phyloP scores from a whole-genome alignment of 2,888 invertebrate species.

The Morpho deidamia region DNA sequence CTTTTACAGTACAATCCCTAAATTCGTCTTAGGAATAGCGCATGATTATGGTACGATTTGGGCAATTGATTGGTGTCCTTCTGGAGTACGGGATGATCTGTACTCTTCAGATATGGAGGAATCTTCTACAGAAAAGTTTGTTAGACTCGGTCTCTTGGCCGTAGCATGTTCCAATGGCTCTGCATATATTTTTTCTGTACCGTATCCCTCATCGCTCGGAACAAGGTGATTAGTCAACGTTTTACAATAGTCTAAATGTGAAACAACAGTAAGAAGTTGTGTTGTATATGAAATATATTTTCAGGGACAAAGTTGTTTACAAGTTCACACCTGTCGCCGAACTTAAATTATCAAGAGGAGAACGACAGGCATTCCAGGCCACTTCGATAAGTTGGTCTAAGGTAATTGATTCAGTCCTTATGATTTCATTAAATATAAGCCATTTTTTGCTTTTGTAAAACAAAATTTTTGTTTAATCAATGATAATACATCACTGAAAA shows the following conservation, averaged over 20 bases:
- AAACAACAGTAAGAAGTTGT: background rate
- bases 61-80: conserved; percentile 88
- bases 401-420: conserved; percentile 42
- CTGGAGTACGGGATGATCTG: conserved; percentile 78
- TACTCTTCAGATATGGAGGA: background rate
- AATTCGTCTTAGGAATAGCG: conserved; percentile 77
- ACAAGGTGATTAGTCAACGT: conserved; percentile 34
- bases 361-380: conserved; percentile 58
- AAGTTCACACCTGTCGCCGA: conserved; percentile 69
- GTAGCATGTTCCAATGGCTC: conserved; percentile 82
- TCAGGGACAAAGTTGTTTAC: conserved; percentile 53
- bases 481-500: no score
- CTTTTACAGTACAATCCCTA: conserved; percentile 37
- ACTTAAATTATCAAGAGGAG: conserved; percentile 43
- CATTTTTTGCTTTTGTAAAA: no score
- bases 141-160: conserved; percentile 83
- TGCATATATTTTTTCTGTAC: conserved; percentile 81
- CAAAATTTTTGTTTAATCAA: no score
- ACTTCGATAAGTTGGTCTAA: conserved; percentile 70
- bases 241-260: background rate
- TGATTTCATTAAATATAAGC: background rate
- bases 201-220: conserved; percentile 53
- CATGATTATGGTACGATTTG: conserved; percentile 82
- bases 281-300: conserved; percentile 27
- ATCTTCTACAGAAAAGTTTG: conserved; percentile 23